Percentiles rank a stretch among this genome's conserved stretches.
Evolutionary conservation across 2,888 invertebrate species (phyloP).

Genomic region (Epistrophe eligans): DNA sequence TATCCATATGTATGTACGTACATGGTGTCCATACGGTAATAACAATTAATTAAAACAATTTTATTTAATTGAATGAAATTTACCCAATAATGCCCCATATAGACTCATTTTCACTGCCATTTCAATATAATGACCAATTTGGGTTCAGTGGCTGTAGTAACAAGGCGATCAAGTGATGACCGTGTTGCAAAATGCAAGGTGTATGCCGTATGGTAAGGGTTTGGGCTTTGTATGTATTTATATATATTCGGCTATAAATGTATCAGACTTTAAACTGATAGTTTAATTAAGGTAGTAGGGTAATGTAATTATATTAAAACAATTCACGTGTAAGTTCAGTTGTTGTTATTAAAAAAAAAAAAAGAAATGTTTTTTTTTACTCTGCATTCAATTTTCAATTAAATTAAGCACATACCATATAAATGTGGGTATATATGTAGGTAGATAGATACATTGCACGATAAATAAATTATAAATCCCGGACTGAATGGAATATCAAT

Average conservation of each 20-base stretch:
- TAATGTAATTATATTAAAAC: slow-evolving; percentile 66
- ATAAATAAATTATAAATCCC: slow-evolving; percentile 15
- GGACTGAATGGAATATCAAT: slow-evolving; percentile 20
- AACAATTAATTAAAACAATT: slow-evolving; percentile 76
- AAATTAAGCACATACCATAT: slow-evolving; percentile 19
- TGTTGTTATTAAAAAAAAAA: slow-evolving; percentile 21
- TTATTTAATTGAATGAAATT: slow-evolving; percentile 76
- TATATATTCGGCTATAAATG: slow-evolving; percentile 5
- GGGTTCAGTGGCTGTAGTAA: slow-evolving; percentile 63
- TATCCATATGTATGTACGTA: not conserved
- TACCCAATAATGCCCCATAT: slow-evolving; percentile 73
- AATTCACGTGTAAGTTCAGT: slow-evolving; percentile 56
- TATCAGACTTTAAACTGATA: slow-evolving; percentile 50
- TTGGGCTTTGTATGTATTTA: not conserved
- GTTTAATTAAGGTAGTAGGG: slow-evolving; percentile 68
- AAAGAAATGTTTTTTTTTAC: slow-evolving; percentile 1
- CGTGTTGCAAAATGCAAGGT: not conserved
- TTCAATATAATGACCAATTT: slow-evolving; percentile 73
- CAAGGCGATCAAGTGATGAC: slow-evolving; percentile 33
- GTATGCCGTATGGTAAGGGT: not conserved
- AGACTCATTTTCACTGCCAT: slow-evolving; percentile 74
- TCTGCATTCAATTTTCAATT: slow-evolving; percentile 57
- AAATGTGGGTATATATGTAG: no score
- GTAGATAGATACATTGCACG: not conserved
- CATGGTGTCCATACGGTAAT: slow-evolving; percentile 54